Conservation (phyloP, 2,113 vertebrate species). For the Psittacula cyanocephala region DNA sequence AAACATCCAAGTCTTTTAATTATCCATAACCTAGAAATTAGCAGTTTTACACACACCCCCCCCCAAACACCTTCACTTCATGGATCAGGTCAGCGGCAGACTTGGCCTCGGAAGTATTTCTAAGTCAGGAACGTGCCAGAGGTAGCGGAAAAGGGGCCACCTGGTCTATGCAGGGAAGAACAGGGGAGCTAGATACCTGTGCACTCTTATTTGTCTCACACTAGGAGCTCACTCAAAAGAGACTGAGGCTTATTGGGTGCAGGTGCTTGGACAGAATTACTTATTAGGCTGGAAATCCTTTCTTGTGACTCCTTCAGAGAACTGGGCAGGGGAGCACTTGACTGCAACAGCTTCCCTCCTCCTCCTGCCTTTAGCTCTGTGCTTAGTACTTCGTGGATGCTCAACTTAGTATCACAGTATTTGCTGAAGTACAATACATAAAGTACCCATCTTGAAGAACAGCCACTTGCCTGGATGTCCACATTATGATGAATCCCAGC, state of each 20-base stretch:
- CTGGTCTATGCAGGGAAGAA: background rate
- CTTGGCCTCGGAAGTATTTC: background rate
- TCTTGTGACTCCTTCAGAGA: background rate
- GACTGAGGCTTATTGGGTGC: background rate
- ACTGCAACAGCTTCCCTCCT: slow-evolving; percentile 7
- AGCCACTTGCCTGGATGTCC: background rate
- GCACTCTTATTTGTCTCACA: background rate
- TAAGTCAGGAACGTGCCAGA: background rate
- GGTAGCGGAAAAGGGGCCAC: background rate
- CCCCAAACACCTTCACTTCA: background rate
- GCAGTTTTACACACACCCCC: background rate
- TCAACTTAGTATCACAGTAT: background rate
- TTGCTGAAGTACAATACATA: background rate
- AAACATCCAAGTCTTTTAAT: background rate
- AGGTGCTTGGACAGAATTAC: background rate
- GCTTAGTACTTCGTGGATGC: background rate
- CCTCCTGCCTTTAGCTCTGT: slow-evolving; percentile 17
- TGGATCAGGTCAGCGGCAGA: background rate
- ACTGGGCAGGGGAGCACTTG: background rate
- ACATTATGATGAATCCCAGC: background rate
- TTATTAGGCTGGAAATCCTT: background rate
- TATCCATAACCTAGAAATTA: background rate
- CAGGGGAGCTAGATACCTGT: background rate
- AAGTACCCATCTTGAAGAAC: background rate
- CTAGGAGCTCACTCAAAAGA: background rate